Percentiles rank a stretch among this genome's conserved stretches.
Evolutionary conservation across 2,113 vertebrate species (phyloP).

Genomic region (Phyllopteryx taeniolatus): DNA sequence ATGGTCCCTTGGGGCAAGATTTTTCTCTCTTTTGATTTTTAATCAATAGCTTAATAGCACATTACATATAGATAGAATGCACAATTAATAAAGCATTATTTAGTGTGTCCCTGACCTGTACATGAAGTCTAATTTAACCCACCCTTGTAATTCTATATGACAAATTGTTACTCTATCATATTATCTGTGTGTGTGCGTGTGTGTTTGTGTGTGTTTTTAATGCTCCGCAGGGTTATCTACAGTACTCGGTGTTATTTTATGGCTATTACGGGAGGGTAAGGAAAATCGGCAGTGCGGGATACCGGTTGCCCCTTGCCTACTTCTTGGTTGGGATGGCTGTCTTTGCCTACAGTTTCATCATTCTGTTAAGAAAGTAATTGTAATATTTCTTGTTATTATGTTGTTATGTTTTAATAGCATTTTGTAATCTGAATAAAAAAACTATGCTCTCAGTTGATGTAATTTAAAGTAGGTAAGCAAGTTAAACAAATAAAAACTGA

Average conservation of each 20-base stretch:
- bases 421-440: not conserved
- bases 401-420: not conserved
- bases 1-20: constrained; percentile 95
- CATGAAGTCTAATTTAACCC: constrained; percentile 1
- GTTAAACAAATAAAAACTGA: not conserved
- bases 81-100: constrained; percentile 31
- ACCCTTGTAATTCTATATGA: not conserved
- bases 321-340: constrained; percentile 98
- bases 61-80: constrained; percentile 11
- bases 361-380: constrained; percentile 90
- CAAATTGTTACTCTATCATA: not conserved
- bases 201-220: constrained; percentile 12
- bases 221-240: constrained; percentile 89
- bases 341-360: constrained; percentile 97
- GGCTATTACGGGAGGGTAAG: constrained; percentile 91
- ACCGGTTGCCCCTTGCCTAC: constrained; percentile 90
- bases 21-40: constrained; percentile 25
- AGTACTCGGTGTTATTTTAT: constrained; percentile 96
- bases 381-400: not conserved
- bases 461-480: not conserved
- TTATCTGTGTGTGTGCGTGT: not conserved
- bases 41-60: constrained; percentile 36
- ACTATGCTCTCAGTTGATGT: no score
- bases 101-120: constrained; percentile 19
- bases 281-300: constrained; percentile 88